These are phyloP conservation scores for Oceanodroma leucorhoa DNA, from an alignment of 2,797 vertebrate species.

Conservation along the genomic window DNA sequence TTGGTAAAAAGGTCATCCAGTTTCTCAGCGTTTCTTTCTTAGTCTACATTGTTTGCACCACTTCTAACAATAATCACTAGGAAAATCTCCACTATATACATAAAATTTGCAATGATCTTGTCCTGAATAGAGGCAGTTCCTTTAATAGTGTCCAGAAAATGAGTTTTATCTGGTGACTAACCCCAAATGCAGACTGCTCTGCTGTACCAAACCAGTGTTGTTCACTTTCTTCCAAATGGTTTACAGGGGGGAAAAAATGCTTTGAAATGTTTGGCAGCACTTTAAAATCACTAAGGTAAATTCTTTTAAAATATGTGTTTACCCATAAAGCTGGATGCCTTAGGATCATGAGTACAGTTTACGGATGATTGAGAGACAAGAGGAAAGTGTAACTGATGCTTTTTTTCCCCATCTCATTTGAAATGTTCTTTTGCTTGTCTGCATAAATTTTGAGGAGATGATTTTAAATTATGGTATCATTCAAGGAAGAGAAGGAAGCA, in stretches of 20 bases:
- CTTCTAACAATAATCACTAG: background rate
- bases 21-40: background rate
- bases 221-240: background rate
- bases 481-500: background rate
- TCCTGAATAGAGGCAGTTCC: background rate
- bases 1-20: background rate
- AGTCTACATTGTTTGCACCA: background rate
- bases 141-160: background rate
- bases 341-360: background rate
- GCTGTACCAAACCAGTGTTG: background rate
- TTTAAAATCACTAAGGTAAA: background rate
- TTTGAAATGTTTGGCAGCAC: background rate
- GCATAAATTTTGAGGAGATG: background rate
- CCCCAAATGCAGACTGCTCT: background rate
- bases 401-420: background rate
- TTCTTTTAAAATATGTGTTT: background rate
- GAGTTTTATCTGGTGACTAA: background rate
- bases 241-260: background rate
- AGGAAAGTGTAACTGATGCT: background rate
- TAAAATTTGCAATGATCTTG: background rate
- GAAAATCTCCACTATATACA: background rate
- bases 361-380: background rate
- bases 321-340: background rate
- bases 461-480: background rate
- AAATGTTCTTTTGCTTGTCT: background rate